Evolutionary conservation across 2,797 vertebrate genomes (phyloP).

Genomic region (Sternotherus odoratus): DNA sequence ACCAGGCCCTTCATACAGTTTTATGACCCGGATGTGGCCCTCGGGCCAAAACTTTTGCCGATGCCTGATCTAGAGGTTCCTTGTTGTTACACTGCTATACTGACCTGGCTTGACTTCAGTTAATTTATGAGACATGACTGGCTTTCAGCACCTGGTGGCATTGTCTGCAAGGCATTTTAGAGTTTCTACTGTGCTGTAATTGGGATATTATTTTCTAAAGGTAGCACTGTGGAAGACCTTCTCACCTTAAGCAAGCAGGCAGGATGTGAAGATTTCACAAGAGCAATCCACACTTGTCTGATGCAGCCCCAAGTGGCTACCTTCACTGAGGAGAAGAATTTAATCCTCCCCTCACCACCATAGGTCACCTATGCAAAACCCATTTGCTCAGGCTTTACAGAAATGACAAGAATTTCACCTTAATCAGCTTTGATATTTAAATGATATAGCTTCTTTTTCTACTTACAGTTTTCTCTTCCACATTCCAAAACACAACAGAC

Average conservation of each 20-base stretch:
- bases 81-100: neutral
- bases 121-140: neutral
- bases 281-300: neutral
- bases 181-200: neutral
- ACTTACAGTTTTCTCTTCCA: conserved; percentile 94
- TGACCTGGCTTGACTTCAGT: neutral
- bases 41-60: too few relatives aligned
- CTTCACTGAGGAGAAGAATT: neutral
- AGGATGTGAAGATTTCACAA: neutral
- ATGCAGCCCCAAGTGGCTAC: neutral
- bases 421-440: neutral
- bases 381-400: neutral
- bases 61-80: neutral
- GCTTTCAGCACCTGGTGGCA: neutral
- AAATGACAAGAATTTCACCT: conserved; percentile 6
- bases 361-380: neutral
- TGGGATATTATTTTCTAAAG: neutral
- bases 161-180: neutral
- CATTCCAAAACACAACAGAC: conserved; percentile 97
- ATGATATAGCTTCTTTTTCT: conserved; percentile 32
- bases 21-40: too few relatives aligned
- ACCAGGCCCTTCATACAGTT: too few relatives aligned
- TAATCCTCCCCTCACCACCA: neutral
- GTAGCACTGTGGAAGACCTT: neutral
- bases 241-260: neutral